These are phyloP conservation scores for Sylvicapra grimmia DNA, from an alignment of 2,113 vertebrate genomes.

Conservation along the genomic window DNA sequence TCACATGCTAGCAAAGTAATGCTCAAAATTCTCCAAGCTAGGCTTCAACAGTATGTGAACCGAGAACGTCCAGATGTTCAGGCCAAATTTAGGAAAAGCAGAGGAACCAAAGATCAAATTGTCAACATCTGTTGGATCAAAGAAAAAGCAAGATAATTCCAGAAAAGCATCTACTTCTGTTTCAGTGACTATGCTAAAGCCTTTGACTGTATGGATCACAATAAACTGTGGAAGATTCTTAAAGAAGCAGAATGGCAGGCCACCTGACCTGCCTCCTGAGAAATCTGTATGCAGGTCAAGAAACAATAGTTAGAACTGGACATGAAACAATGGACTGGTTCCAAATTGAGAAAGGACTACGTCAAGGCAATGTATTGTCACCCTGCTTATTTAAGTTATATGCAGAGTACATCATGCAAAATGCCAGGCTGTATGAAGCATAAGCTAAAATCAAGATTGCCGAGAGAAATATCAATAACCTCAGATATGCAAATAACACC, in stretches of 20 bases:
- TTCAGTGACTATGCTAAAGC: not conserved
- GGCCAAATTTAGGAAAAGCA: accelerated
- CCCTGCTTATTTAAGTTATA: not conserved
- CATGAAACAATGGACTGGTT: not conserved
- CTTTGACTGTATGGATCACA: not conserved
- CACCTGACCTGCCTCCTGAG: not conserved
- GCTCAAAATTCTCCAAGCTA: not conserved
- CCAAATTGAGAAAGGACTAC: not conserved
- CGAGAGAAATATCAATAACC: not conserved
- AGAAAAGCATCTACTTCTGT: not conserved
- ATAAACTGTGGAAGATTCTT: not conserved
- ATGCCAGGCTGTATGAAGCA: not conserved
- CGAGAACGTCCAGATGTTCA: not conserved
- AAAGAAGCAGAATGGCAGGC: not conserved
- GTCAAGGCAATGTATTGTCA: not conserved
- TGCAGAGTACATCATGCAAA: not conserved
- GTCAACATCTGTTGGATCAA: not conserved
- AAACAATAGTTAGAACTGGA: not conserved
- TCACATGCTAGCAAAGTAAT: not conserved
- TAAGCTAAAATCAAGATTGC: not conserved
- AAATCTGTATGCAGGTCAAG: not conserved
- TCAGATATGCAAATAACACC: not conserved
- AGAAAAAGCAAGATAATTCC: not conserved
- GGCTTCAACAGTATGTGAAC: not conserved
- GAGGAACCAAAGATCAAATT: not conserved